Base-by-base conservation (phyloP, 2,888 invertebrate genomes). In the Blera fallax region DNA sequence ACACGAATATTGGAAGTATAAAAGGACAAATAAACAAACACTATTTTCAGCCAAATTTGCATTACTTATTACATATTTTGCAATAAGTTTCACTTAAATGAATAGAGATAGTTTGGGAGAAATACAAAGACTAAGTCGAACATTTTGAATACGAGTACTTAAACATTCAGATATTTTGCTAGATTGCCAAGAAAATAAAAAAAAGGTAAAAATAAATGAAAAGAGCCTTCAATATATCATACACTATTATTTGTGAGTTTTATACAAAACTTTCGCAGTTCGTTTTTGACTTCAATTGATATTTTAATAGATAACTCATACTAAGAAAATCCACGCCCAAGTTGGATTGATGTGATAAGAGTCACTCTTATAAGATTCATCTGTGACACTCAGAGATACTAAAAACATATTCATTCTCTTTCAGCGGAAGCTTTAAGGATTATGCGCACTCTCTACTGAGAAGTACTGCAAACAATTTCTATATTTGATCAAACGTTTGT, bases 271-370 rank as follows among this genome's bases (percentile, higher is more conserved):
- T 5, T 58, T 21, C 21, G 0, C 34, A 58, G 21, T 2, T 37
- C 4, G 3, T 32, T 21, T 37, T 21, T 3, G 18, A 37, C 37
- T 58, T 37, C n/a, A 21, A 58, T 37, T 24, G 56, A 21, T 14
- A 34, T 21, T 48, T 48, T 37, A 11, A 54, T 54, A 52, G 11
- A 21, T 27, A 16, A 21, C 16, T 40, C 6, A 27, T 18, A 50
- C 21, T 58, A 7, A 24, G 40, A 56, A 65, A 76, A 65, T 76
- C 65, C 74, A 76, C 74, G 74, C 74, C 74, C 74, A 65, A 52
- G 40, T 21, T 24, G 11, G 16, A 65, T 45, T 34, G 21, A 43
- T 40, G 40, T 73, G 62, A 43, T 64, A 56, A 65, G 52, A 60
- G 21, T 40, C 7, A 27, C 16, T 54, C 52, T 40, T 11, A 14